Percentiles rank a stretch among this genome's conserved stretches.
phyloP scores from a whole-genome alignment of 2,888 invertebrate species.

The Drosophila mercatorum region DNA sequence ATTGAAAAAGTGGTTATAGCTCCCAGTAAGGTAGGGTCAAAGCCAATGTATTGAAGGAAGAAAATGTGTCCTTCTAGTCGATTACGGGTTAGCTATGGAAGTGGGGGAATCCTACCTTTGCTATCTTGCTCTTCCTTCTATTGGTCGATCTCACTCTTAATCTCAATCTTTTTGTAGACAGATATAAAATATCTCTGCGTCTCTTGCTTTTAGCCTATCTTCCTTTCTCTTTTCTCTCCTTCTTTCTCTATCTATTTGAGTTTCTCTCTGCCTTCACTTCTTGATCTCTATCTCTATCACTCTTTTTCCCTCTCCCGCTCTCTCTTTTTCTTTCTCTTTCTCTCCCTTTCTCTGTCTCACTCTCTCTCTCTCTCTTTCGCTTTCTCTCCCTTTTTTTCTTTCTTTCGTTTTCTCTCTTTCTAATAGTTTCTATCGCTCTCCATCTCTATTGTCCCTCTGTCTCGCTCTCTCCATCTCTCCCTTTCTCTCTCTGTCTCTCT shows the following conservation, averaged over 20 bases:
- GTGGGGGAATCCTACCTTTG: no score
- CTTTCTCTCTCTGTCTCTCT: neutral
- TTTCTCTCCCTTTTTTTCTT: neutral
- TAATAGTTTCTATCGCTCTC: neutral
- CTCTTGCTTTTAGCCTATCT: no score
- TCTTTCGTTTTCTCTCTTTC: accelerated
- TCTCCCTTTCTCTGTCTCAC: neutral
- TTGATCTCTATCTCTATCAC: no score
- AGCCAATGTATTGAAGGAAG: no score
- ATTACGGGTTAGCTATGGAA: no score
- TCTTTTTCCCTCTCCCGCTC: neutral
- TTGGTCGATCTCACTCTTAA: no score
- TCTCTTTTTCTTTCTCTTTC: no score
- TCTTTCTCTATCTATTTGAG: neutral
- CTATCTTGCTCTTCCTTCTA: no score
- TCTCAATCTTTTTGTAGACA: no score
- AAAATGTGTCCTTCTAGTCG: no score
- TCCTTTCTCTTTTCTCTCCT: neutral
- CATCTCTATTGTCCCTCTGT: neutral
- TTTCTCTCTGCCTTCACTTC: neutral
- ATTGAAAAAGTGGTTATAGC: neutral
- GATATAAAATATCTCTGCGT: no score
- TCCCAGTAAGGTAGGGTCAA: neutral
- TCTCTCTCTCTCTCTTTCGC: neutral
- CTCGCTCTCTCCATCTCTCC: neutral